A percentile compares a stretch with the other conserved stretches of the same genome.
Evolutionary conservation across 2,888 invertebrate species (phyloP).

Genomic region (Catocala nupta): DNA sequence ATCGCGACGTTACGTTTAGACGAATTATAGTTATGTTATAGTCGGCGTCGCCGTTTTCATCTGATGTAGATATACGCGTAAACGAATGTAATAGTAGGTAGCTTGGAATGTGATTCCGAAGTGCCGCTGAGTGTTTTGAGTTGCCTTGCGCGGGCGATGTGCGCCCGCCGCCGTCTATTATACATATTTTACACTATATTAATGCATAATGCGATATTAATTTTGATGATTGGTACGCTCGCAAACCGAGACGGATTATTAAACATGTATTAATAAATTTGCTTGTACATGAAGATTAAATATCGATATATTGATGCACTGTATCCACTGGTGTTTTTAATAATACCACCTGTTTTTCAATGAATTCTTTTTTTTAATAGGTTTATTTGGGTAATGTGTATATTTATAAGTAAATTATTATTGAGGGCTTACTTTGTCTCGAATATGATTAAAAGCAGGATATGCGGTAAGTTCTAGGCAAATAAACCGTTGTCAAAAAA

Average conservation of each 20-base stretch:
- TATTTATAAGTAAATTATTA: slow-evolving; percentile 87
- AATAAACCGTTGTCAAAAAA: slow-evolving; percentile 84
- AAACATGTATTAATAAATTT: slow-evolving; percentile 89
- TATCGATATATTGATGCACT: slow-evolving; percentile 92
- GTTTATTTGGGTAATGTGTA: slow-evolving; percentile 85
- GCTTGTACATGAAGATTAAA: slow-evolving; percentile 93
- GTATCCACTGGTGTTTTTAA: slow-evolving; percentile 86
- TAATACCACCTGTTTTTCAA: slow-evolving; percentile 80
- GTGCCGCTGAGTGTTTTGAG: slow-evolving; percentile 71
- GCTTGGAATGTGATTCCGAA: slow-evolving; percentile 84
- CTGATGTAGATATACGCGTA: slow-evolving; percentile 64
- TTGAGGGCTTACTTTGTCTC: slow-evolving; percentile 81
- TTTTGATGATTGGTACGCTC: slow-evolving; percentile 75
- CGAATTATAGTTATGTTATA: slow-evolving; percentile 67
- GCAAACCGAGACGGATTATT: slow-evolving; percentile 74
- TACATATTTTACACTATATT: slow-evolving; percentile 83
- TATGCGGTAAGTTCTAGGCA: slow-evolving; percentile 83
- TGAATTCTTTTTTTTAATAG: slow-evolving; percentile 75
- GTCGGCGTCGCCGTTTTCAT: slow-evolving; percentile 62
- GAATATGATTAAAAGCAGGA: slow-evolving; percentile 81
- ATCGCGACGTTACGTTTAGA: slow-evolving; percentile 63
- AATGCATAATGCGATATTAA: slow-evolving; percentile 87
- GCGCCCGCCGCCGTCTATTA: slow-evolving; percentile 68
- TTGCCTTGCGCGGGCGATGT: slow-evolving; percentile 66
- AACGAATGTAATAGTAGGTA: slow-evolving; percentile 65